phyloP scores from a whole-genome alignment of 2,797 vertebrate genomes.

The Danio jaintianensis region DNA sequence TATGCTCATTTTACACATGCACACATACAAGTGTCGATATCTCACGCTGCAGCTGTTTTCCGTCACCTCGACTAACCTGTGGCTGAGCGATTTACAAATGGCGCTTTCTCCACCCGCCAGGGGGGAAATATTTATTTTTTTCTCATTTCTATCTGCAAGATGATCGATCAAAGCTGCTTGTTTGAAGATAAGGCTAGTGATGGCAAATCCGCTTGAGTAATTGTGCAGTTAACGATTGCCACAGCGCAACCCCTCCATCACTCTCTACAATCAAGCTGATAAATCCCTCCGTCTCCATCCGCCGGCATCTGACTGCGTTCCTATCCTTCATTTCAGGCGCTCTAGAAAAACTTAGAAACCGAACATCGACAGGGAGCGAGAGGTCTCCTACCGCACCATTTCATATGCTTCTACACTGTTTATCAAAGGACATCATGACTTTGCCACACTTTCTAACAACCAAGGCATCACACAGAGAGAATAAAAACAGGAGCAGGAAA shows the following conservation, averaged over 20 bases:
- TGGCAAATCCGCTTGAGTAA: conserved; percentile 60
- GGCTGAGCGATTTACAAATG: conserved; percentile 49
- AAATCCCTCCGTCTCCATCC: conserved; percentile 20
- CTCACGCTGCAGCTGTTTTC: conserved; percentile 7
- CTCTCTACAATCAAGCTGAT: conserved; percentile 58
- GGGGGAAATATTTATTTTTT: conserved; percentile 54
- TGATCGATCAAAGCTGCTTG: conserved; percentile 61
- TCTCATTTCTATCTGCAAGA: conserved; percentile 58
- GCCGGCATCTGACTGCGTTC: conserved; percentile 23
- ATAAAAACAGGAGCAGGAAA: conserved; percentile 15
- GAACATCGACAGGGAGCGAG: not conserved
- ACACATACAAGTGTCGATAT: not conserved
- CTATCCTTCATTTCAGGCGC: conserved; percentile 29
- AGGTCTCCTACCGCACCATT: conserved; percentile 8
- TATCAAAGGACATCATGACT: conserved; percentile 43
- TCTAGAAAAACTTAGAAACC: conserved; percentile 5
- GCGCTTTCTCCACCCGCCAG: conserved; percentile 28
- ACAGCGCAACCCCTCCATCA: conserved; percentile 52
- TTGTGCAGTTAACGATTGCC: conserved; percentile 58
- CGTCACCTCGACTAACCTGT: conserved; percentile 42
- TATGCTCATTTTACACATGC: not conserved
- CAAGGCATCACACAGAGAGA: not conserved
- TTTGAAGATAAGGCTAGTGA: conserved; percentile 61
- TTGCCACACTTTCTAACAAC: conserved; percentile 16
- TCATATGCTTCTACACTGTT: conserved; percentile 29